Base-by-base conservation (phyloP, 2,113 vertebrate genomes). In the Columba livia region DNA sequence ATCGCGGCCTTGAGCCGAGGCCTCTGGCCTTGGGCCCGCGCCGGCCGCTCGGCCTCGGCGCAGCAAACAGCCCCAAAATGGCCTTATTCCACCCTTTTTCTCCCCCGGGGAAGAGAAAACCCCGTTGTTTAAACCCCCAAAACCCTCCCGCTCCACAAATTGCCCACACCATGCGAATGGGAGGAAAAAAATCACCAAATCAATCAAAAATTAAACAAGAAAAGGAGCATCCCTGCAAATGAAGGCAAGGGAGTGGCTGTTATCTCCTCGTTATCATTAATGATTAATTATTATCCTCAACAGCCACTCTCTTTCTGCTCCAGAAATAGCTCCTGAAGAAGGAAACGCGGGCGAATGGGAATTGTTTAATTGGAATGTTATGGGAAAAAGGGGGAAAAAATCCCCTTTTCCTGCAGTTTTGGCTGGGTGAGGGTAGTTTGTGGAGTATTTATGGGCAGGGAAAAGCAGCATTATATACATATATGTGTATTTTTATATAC, bases 91-190 rank as follows among this genome's bases (percentile, higher is more conserved):
- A 10, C 15, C 26, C 4, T 34, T 67, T 75, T 58, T 26, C 31
- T 50, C 23, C 11, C 29, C 29, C 25, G 32, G 4, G 8, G 44
- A 0, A 0, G 34, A 48, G 50, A 32, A 89, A 85, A 72, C 65
- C 24, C 6, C 2, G 0, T 2, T 0, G 48, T 12, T 2, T 31
- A 36, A 25, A 24, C 11, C 18, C 47, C 32, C 5, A 48, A 58
- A 57, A 0, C 7, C 10, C 50, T 31, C 1, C 23, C 12, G 10
- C 0, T 7, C 54, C 8, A 5, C 7, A 15, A 28, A 44, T 6
- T 12, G 1, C 32, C 29, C 21, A 7, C 7, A 0, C 15, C 2
- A 1, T 0, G 0, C 28, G 24, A 70, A 70, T 0, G 4, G 18
- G 31, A 8, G 10, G 19, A 24, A 53, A 74, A 60, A 73, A 73